These are phyloP conservation scores for Meloe dianella DNA, from an alignment of 2,888 invertebrate species.

Conservation along the genomic window DNA sequence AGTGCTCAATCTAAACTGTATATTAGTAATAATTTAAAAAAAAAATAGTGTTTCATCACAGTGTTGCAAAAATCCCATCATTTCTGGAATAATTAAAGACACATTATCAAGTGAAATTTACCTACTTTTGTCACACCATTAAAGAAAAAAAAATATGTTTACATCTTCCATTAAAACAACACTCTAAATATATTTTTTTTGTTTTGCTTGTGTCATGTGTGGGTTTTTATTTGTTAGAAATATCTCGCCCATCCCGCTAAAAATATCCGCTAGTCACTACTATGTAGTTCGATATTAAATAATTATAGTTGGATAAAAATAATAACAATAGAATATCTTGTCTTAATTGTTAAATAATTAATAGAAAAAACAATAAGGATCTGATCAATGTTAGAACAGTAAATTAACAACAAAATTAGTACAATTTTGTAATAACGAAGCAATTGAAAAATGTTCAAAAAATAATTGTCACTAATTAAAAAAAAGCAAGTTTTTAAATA, in stretches of 20 bases:
- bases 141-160: no score
- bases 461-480: slow-evolving; percentile 27
- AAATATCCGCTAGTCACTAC: slow-evolving; percentile 31
- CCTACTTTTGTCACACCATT: slow-evolving; percentile 13
- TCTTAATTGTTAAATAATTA: slow-evolving; percentile 22
- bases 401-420: slow-evolving; percentile 5
- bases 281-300: slow-evolving; percentile 30
- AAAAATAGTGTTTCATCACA: slow-evolving; percentile 18
- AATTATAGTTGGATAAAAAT: slow-evolving; percentile 2
- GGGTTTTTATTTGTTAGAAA: neutral
- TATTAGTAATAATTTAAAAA: neutral
- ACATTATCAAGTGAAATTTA: slow-evolving; percentile 25
- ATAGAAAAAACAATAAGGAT: slow-evolving; percentile 17
- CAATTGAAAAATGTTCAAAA: slow-evolving; percentile 27
- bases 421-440: slow-evolving; percentile 19
- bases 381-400: neutral
- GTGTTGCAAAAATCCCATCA: slow-evolving; percentile 25
- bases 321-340: neutral
- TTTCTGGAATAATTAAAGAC: slow-evolving; percentile 23
- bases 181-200: neutral
- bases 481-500: no score
- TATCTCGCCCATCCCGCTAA: slow-evolving; percentile 4
- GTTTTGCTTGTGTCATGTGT: neutral
- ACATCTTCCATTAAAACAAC: slow-evolving; percentile 21
- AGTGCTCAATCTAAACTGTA: slow-evolving; percentile 42